Conservation (phyloP, 2,113 vertebrate genomes). For the Osmerus eperlanus region DNA sequence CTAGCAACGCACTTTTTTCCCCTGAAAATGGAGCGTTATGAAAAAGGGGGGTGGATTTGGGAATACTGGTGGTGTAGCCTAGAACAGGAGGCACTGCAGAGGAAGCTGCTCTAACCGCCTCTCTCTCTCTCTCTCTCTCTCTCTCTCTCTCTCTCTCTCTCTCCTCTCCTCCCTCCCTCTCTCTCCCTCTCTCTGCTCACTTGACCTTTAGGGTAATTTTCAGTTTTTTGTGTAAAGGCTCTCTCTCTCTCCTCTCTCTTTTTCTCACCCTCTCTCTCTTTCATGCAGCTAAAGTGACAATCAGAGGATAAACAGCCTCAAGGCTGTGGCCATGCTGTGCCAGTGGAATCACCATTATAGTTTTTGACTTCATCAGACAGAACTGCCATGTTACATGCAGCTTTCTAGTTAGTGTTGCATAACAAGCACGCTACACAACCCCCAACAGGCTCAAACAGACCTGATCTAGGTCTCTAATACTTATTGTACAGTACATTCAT, state of each 20-base stretch:
- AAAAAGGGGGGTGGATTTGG: background rate
- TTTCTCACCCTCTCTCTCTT: background rate
- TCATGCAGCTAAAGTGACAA: no score
- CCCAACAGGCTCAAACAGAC: no score
- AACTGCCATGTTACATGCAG: no score
- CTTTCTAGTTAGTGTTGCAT: no score
- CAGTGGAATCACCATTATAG: no score
- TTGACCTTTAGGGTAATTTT: background rate
- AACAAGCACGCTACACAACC: no score
- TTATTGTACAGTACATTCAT: no score
- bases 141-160: background rate
- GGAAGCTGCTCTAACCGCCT: background rate
- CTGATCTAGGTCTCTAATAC: no score
- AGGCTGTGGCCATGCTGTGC: no score
- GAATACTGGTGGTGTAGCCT: background rate
- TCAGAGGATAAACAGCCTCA: no score
- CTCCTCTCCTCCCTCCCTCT: background rate
- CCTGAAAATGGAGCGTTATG: slow-evolving; percentile 28
- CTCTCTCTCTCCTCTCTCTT: background rate
- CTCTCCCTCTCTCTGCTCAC: background rate
- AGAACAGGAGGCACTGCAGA: background rate
- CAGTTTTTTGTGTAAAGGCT: background rate
- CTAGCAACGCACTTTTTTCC: slow-evolving; percentile 38
- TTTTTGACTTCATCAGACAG: no score
- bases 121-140: background rate